Base-by-base conservation (phyloP, 2,888 invertebrate genomes). In the Platerodrilus igneus region DNA sequence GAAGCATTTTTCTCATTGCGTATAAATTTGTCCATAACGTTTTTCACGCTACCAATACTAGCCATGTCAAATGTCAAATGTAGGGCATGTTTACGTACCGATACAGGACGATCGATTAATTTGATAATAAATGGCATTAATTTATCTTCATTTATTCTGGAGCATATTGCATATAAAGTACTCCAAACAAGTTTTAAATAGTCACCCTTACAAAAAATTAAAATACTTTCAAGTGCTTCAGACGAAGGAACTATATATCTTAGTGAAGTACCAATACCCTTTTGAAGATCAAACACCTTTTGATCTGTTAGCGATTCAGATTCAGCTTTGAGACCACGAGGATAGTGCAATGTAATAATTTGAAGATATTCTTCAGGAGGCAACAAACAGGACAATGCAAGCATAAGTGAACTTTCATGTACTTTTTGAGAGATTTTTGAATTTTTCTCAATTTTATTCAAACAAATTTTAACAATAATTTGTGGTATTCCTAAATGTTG, bases 51-150 rank as follows among this genome's bases (percentile, higher is more conserved):
- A 8, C n/a, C 1, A n/a, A 32, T 31, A 4, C 34, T 26, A 3
- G 38, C 17, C 22, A 33, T 25, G 14, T 32, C 32, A 31, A 38
- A 36, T 3, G 36, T 28, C 6, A 49, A 19, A 27, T 29, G 33
- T 5, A 47, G 23, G 7, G 37, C 37, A 27, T 44, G 46, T 36
- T 49, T 49, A n/a, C 39, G 29, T 4, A 47, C 25, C 2, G 44
- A 44, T 13, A 44, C 37, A 3, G 39, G 20, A 6, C 27, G 23
- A 18, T 36, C 17, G 3, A n/a, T 19, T 13, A 49, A 27, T 25
- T 20, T 10, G 7, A 11, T 8, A 3, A 49, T 26, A 20, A 44
- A 33, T 4, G n/a, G 10, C 2, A 15, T 8, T 7, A 47, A 15
- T 33, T 40, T 30, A 14, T 26, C 18, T 38, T 49, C 49, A 4